A percentile compares a stretch with the other conserved stretches of the same genome.
These are phyloP conservation scores for Dallia pectoralis DNA, from an alignment of 2,797 vertebrate genomes.

Conservation along the genomic window DNA sequence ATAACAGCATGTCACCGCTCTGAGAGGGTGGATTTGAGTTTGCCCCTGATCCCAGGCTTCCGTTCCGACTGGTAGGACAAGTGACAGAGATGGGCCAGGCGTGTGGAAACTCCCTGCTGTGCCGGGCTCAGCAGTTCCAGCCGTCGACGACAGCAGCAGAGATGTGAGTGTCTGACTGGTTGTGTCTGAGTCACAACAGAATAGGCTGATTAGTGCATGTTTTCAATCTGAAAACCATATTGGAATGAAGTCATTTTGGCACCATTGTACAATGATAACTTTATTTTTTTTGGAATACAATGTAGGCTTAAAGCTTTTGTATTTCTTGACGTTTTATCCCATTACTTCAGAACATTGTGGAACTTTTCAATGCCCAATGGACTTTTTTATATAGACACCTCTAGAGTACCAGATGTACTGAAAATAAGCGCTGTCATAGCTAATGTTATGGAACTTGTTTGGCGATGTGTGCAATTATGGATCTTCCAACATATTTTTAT, in stretches of 20 bases:
- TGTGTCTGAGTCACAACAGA: neutral
- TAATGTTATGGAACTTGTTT: too few species aligned
- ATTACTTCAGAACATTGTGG: neutral
- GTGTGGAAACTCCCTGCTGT: constrained; percentile 19
- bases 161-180: constrained; percentile 8
- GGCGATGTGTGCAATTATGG: constrained; percentile 4
- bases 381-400: neutral
- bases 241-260: neutral
- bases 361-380: neutral
- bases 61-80: neutral
- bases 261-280: neutral
- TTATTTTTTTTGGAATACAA: neutral
- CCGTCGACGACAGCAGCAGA: constrained; percentile 2
- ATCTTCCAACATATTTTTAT: neutral
- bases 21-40: neutral
- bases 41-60: neutral
- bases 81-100: constrained; percentile 14
- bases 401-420: neutral
- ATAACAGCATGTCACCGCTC: neutral
- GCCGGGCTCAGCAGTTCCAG: constrained; percentile 11
- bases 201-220: neutral
- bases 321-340: neutral
- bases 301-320: neutral
- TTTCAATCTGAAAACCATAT: neutral
- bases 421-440: neutral